phyloP scores from a whole-genome alignment of 2,113 vertebrate genomes.

The Pachypanchax playfairii region DNA sequence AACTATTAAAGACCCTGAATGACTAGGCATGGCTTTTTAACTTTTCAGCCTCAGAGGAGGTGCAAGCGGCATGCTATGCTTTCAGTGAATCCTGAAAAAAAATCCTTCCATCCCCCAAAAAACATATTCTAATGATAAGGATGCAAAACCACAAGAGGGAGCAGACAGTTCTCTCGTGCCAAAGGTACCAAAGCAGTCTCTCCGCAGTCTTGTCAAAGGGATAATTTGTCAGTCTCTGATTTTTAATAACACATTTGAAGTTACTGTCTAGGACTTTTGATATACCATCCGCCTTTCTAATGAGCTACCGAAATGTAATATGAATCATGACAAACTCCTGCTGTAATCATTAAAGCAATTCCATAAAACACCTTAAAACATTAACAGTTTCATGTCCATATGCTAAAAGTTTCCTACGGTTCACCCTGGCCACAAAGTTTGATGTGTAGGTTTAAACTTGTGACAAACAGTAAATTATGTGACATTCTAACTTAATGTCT shows the following conservation, averaged over 20 bases:
- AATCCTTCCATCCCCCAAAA: conserved; percentile 11
- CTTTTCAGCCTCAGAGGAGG: conserved; percentile 26
- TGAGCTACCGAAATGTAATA: conserved; percentile 49
- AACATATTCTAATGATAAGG: conserved; percentile 62
- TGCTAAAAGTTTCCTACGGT: neutral
- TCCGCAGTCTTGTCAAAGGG: conserved; percentile 48
- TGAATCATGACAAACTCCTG: conserved; percentile 39
- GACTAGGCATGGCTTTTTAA: conserved; percentile 38
- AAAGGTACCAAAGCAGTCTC: conserved; percentile 22
- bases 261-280: conserved; percentile 48
- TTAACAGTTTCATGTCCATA: conserved; percentile 25
- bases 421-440: conserved; percentile 21
- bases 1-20: conserved; percentile 68
- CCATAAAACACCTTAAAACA: conserved; percentile 15
- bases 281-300: conserved; percentile 65
- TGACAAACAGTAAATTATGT: conserved; percentile 43
- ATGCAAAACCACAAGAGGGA: conserved; percentile 57
- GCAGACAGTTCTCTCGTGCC: conserved; percentile 28
- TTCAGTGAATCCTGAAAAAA: conserved; percentile 19
- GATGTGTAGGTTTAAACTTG: conserved; percentile 39
- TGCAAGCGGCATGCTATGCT: conserved; percentile 18
- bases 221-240: conserved; percentile 58
- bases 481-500: conserved; percentile 45
- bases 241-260: conserved; percentile 56
- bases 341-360: conserved; percentile 45